A percentile compares a stretch with the other conserved stretches of the same genome.
These are phyloP conservation scores for Antheraea assamensis DNA, from an alignment of 2,888 invertebrate species.

Conservation along the genomic window DNA sequence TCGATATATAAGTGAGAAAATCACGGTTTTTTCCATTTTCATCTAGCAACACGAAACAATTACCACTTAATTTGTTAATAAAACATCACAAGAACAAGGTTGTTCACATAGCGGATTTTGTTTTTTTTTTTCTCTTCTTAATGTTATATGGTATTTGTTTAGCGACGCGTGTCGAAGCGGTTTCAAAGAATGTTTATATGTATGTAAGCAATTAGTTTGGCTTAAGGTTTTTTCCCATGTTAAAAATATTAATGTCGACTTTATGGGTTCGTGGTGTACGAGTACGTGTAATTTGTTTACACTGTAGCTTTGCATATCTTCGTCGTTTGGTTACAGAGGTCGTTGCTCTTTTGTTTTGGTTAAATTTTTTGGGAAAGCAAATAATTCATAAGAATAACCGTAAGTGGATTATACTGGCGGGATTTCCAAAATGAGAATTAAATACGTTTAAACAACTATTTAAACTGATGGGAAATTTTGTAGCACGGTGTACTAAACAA, in stretches of 20 bases:
- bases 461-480: no score
- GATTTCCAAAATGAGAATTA: not conserved
- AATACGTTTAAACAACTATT: no score
- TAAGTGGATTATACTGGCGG: not conserved
- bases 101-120: slow-evolving; percentile 22
- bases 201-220: slow-evolving; percentile 16
- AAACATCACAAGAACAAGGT: slow-evolving; percentile 20
- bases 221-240: slow-evolving; percentile 21
- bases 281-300: slow-evolving; percentile 19
- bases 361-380: not conserved
- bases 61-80: slow-evolving; percentile 15
- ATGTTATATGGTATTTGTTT: slow-evolving; percentile 10
- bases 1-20: not conserved
- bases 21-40: not conserved
- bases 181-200: slow-evolving; percentile 7
- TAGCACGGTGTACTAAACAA: no score
- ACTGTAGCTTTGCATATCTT: not conserved
- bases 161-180: slow-evolving; percentile 16
- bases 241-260: slow-evolving; percentile 15
- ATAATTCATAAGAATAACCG: not conserved
- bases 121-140: slow-evolving; percentile 8
- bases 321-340: not conserved
- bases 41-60: not conserved
- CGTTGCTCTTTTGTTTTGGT: not conserved
- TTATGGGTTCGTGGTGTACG: slow-evolving; percentile 13